Evolutionary conservation across 2,797 vertebrate species (phyloP).

Genomic region (Coendou prehensilis): DNA sequence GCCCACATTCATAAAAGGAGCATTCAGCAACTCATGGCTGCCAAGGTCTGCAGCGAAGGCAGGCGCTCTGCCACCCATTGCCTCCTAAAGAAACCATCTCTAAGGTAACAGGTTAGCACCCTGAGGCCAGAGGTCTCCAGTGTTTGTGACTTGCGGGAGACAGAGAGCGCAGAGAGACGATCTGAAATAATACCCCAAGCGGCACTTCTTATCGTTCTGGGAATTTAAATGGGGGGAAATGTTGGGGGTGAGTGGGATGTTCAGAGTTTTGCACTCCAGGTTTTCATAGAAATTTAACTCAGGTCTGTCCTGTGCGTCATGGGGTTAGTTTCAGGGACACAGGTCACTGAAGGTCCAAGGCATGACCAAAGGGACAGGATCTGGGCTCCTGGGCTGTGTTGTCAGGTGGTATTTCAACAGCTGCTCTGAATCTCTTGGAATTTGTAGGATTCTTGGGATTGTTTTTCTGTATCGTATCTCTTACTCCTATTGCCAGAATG

Average conservation of each 20-base stretch:
- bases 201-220: constrained; percentile 77
- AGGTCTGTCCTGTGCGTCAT: constrained; percentile 80
- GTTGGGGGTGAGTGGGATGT: not conserved
- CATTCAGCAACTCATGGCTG: constrained; percentile 88
- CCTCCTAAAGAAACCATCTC: constrained; percentile 90
- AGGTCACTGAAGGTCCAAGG: constrained; percentile 84
- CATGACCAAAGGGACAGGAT: constrained; percentile 75
- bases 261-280: constrained; percentile 86
- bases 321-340: constrained; percentile 83
- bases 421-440: constrained; percentile 82
- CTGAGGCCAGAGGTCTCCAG: constrained; percentile 87
- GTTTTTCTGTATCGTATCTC: constrained; percentile 65
- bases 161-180: not conserved
- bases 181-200: constrained; percentile 86
- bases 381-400: constrained; percentile 80
- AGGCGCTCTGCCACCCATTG: constrained; percentile 89
- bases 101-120: constrained; percentile 89
- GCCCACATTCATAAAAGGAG: constrained; percentile 91
- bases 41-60: constrained; percentile 93
- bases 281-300: constrained; percentile 83
- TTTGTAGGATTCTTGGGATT: constrained; percentile 80
- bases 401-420: constrained; percentile 82
- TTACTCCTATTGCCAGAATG: constrained; percentile 33
- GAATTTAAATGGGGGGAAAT: constrained; percentile 21
- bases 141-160: constrained; percentile 79